Percentiles rank a stretch among this genome's conserved stretches.
Evolutionary conservation across 2,113 vertebrate species (phyloP).

Genomic region (Myiopsitta monachus): DNA sequence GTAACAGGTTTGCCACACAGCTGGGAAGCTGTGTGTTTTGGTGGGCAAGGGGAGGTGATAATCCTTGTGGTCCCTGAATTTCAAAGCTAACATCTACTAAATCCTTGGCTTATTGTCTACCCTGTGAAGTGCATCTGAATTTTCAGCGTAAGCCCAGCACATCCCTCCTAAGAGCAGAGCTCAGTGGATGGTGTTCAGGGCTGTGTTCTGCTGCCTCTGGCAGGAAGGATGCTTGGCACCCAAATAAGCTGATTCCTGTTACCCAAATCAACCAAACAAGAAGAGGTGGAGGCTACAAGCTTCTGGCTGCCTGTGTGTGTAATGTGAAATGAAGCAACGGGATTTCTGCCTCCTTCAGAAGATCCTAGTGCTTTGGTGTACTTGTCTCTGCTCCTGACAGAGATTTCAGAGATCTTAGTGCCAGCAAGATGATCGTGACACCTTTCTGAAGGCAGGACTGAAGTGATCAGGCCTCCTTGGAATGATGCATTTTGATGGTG

Average conservation of each 20-base stretch:
- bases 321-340: neutral
- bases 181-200: neutral
- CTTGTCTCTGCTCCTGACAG: neutral
- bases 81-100: neutral
- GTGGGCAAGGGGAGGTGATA: neutral
- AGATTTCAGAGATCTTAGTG: neutral
- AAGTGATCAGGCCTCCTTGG: neutral
- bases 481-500: neutral
- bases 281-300: neutral
- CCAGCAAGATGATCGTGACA: neutral
- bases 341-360: neutral
- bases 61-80: neutral
- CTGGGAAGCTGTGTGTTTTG: neutral
- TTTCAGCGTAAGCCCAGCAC: neutral
- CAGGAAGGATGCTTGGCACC: neutral
- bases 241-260: neutral
- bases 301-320: neutral
- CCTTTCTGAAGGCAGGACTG: neutral
- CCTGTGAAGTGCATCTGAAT: neutral
- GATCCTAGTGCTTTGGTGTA: neutral
- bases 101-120: neutral
- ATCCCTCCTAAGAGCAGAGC: neutral
- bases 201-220: neutral
- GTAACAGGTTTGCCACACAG: neutral
- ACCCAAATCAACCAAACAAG: neutral